Percentiles rank a stretch among this genome's conserved stretches.
These are phyloP conservation scores for Cotesia typhae DNA, from an alignment of 1,140 invertebrate species.

Conservation along the genomic window DNA sequence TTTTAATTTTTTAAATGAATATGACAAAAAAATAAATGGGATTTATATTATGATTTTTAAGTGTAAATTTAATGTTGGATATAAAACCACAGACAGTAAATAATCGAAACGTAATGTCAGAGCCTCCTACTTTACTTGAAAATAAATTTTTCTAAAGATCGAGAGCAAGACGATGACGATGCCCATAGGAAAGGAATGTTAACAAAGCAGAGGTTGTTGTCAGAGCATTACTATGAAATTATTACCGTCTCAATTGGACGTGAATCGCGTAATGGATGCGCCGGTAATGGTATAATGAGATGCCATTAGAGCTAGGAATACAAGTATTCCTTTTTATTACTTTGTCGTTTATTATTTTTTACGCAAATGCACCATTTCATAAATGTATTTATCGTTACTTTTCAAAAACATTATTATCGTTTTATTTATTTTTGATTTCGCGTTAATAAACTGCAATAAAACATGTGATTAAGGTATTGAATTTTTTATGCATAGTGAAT, in stretches of 20 bases:
- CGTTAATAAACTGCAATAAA: neutral
- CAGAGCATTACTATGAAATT: conserved; percentile 18
- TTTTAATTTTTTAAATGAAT: too few relatives aligned
- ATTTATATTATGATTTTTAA: too few relatives aligned
- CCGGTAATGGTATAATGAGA: conserved; percentile 35
- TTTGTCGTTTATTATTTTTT: conserved; percentile 23
- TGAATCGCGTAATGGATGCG: conserved; percentile 29
- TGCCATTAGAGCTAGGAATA: conserved; percentile 26
- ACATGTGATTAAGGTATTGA: neutral
- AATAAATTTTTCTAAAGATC: too few relatives aligned
- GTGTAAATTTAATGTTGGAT: too few relatives aligned
- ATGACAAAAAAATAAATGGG: too few relatives aligned
- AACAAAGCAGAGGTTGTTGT: conserved; percentile 14
- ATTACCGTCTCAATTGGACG: conserved; percentile 33
- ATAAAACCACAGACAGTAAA: too few relatives aligned
- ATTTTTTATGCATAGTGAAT: neutral
- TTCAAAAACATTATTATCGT: neutral
- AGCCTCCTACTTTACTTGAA: too few relatives aligned
- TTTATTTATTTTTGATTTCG: neutral
- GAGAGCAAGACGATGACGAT: conserved; percentile 10
- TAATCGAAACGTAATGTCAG: too few relatives aligned
- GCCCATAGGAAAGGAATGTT: neutral
- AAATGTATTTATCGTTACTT: neutral
- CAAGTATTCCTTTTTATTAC: conserved; percentile 3
- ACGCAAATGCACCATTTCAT: conserved; percentile 14